phyloP scores from a whole-genome alignment of 23 tunicate species.

The Ascidia mentula region DNA sequence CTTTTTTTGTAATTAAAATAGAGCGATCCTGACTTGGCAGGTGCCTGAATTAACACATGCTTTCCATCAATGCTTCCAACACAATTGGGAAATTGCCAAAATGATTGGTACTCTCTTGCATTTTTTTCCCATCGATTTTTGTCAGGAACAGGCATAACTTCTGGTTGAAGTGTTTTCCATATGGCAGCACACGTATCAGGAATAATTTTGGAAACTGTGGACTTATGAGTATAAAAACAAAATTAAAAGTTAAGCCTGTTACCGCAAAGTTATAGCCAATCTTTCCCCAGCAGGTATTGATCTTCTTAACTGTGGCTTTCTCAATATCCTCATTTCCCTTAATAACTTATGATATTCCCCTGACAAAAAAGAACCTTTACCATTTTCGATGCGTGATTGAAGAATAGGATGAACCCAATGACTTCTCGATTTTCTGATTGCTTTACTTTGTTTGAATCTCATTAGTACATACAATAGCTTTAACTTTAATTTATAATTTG shows the following conservation, averaged over 20 bases:
- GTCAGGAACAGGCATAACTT: slow-evolving; percentile 24
- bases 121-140: slow-evolving; percentile 15
- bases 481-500: no score
- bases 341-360: background rate
- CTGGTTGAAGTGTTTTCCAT: slow-evolving; percentile 37
- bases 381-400: no score
- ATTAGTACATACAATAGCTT: no score
- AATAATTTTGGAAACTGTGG: slow-evolving; percentile 23
- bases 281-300: slow-evolving; percentile 3
- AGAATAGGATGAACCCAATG: no score
- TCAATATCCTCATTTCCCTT: background rate
- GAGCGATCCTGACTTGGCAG: background rate
- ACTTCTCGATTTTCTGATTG: no score
- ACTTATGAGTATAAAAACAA: slow-evolving; percentile 18
- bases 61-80: slow-evolving; percentile 55
- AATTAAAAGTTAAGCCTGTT: slow-evolving; percentile 11
- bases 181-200: slow-evolving; percentile 42
- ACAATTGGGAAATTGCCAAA: slow-evolving; percentile 53
- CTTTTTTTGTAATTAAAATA: background rate
- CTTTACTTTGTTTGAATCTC: no score
- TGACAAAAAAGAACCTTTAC: no score
- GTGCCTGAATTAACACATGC: background rate
- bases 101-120: slow-evolving; percentile 15
- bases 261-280: slow-evolving; percentile 24
- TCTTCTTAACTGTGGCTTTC: background rate